These are phyloP conservation scores for Probaryconus sp. DNA, from an alignment of 1,140 invertebrate species.

Conservation along the genomic window DNA sequence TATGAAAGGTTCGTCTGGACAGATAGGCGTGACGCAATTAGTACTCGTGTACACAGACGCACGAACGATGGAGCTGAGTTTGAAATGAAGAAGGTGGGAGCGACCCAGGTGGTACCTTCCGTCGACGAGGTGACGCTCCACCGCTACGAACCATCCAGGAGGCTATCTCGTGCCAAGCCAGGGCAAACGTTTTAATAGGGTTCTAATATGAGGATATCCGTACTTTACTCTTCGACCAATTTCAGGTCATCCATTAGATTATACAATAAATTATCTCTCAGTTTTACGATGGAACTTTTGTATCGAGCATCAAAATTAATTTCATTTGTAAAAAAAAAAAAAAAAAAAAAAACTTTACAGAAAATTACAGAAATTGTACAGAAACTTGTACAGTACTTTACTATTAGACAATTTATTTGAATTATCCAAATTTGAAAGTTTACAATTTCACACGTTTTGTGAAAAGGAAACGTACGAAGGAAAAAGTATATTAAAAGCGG, in stretches of 20 bases:
- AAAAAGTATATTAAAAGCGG: constrained; percentile 40
- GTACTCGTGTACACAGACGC: constrained; percentile 44
- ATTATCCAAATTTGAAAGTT: no score
- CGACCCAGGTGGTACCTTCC: constrained; percentile 53
- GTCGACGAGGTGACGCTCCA: constrained; percentile 39
- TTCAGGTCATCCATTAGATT: constrained; percentile 21
- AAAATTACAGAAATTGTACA: no score
- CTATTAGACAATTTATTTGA: no score
- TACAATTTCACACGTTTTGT: constrained; percentile 24
- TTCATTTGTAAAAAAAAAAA: no score
- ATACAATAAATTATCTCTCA: constrained; percentile 24
- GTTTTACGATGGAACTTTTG: constrained; percentile 15
- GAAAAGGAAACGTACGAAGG: constrained; percentile 11
- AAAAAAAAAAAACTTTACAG: no score
- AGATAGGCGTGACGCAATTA: constrained; percentile 63
- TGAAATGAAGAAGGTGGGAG: constrained; percentile 38
- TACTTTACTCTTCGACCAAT: constrained; percentile 26
- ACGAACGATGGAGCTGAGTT: constrained; percentile 27
- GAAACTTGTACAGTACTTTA: no score
- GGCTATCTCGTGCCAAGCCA: no score
- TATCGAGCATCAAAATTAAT: no score
- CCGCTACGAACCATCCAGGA: no score
- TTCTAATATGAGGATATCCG: constrained; percentile 11
- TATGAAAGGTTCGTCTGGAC: constrained; percentile 48
- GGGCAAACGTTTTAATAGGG: constrained; percentile 41